A percentile compares a stretch with the other conserved stretches of the same genome.
Conservation (phyloP, 2,113 vertebrate genomes). For the Ploceus nigricollis region DNA sequence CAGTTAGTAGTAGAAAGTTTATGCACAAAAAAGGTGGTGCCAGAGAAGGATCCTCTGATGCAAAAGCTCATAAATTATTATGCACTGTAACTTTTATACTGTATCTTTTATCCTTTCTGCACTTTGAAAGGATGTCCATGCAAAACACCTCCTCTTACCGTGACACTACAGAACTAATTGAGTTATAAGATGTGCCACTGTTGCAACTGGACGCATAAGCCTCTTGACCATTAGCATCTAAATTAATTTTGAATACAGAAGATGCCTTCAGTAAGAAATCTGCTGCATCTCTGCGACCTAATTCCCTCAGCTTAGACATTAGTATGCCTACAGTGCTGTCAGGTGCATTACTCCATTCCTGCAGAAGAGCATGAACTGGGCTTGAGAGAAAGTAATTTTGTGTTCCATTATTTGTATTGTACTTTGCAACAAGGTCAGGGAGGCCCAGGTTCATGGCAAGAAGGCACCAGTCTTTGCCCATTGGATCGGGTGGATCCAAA, state of each 20-base stretch:
- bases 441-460: slow-evolving; percentile 97
- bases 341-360: slow-evolving; percentile 85
- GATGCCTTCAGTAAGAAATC: slow-evolving; percentile 93
- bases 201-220: slow-evolving; percentile 88
- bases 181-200: slow-evolving; percentile 93
- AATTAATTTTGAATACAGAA: slow-evolving; percentile 88
- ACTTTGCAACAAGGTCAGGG: slow-evolving; percentile 90
- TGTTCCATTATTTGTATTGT: slow-evolving; percentile 79
- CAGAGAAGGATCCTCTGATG: neutral
- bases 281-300: slow-evolving; percentile 92
- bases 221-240: slow-evolving; percentile 81
- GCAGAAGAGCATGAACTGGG: slow-evolving; percentile 87
- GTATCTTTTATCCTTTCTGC: neutral
- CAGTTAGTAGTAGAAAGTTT: slow-evolving; percentile 52
- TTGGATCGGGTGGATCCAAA: slow-evolving; percentile 92
- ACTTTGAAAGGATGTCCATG: slow-evolving; percentile 4
- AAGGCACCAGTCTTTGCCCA: slow-evolving; percentile 99
- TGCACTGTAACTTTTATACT: neutral
- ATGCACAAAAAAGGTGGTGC: slow-evolving; percentile 27
- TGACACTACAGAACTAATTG: slow-evolving; percentile 95
- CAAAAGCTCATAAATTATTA: slow-evolving; percentile 10
- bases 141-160: slow-evolving; percentile 75
- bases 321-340: slow-evolving; percentile 89
- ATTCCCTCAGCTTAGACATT: slow-evolving; percentile 89
- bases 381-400: slow-evolving; percentile 78